Evolutionary conservation across 2,888 invertebrate genomes (phyloP), one percentile per base, ranked within the genome.

Genomic region (Eledona agricola): DNA sequence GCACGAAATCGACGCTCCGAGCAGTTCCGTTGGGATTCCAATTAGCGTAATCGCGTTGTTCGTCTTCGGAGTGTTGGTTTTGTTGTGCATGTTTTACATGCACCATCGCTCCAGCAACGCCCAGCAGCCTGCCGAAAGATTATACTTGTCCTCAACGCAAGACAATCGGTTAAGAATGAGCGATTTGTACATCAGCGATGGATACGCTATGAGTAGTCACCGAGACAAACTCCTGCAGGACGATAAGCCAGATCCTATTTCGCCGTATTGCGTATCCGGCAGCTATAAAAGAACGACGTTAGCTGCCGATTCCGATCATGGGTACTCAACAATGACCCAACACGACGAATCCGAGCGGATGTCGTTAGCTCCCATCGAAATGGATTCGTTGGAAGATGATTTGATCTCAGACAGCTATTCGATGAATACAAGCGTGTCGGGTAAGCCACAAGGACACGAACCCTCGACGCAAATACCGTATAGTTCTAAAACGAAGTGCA

Each of bases 261-360:
- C 93, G 1, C 94, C 95, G 0, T 95, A 95, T 72, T 86, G 91
- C 55, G 88, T 93, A 55, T 87, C 90, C 28, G 89, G 90, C 0
- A 87, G 86, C 43, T 93, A 92, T 72, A 79, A 89, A 23, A 82
- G 91, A 16, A 85, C 90, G 2, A 84, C 87, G 29, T 83, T 87
- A 0, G 86, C 88, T 0, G 88, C 87, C 28, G 88, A 88, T 64
- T 93, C 92, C n/a, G 96, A 96, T 78, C 93, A 95, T 71, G 96
- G 96, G 1, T 96, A 96, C 76, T 93, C 93, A 1, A 93, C 93
- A 0, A 93, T 93, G 93, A 93, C 93, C 1, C 91, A 90, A 1
- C 92, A 93, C 65, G 93, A 93, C 69, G 93, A 93, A 70, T 90
- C 90, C 1, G 92, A 93, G 71, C 89, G 90, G 62, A 85, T 89